Conservation (phyloP, 2,113 vertebrate genomes). For the Colius striatus region DNA sequence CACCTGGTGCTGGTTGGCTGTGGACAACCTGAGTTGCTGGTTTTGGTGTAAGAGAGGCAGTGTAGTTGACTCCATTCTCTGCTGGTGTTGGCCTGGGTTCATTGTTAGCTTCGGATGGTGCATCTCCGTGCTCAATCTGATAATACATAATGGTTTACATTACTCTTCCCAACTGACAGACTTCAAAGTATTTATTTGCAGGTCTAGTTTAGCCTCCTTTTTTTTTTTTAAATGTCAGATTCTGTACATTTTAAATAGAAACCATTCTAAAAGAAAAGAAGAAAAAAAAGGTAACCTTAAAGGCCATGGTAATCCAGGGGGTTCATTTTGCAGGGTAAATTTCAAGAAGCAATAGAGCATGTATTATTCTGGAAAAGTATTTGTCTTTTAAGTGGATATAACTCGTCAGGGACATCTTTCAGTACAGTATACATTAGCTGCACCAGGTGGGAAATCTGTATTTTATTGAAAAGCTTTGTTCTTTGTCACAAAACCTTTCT, state of each 20-base stretch:
- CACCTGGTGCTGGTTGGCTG: conserved; percentile 89
- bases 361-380: background rate
- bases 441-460: conserved; percentile 6
- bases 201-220: background rate
- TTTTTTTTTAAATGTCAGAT: background rate
- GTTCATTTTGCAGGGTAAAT: background rate
- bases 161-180: background rate
- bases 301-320: background rate
- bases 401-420: conserved; percentile 13
- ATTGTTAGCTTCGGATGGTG: conserved; percentile 81
- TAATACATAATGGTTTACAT: background rate
- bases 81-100: conserved; percentile 84
- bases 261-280: background rate
- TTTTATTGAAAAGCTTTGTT: background rate
- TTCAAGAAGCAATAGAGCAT: conserved; percentile 14
- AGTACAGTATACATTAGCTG: background rate
- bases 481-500: background rate
- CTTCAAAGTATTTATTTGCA: background rate
- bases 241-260: background rate
- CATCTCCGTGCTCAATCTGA: conserved; percentile 88
- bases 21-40: conserved; percentile 84
- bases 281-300: background rate
- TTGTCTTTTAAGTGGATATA: conserved; percentile 10
- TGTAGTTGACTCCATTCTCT: conserved; percentile 90
- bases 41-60: conserved; percentile 85